These are phyloP conservation scores for Rhagoletis zephyria DNA, from an alignment of 1,140 invertebrate species.

Conservation along the genomic window DNA sequence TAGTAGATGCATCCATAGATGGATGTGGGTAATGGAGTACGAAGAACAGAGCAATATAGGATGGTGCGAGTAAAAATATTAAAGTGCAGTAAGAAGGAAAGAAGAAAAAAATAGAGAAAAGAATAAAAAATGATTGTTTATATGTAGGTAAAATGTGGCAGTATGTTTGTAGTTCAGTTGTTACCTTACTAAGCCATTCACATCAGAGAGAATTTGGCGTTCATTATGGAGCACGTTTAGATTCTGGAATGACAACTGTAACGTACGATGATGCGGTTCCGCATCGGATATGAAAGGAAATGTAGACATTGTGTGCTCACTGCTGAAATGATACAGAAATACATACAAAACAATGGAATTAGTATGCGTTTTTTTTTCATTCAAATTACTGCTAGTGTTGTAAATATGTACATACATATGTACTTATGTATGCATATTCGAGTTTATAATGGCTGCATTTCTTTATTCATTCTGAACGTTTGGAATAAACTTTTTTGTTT, in stretches of 20 bases:
- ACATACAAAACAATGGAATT: background rate
- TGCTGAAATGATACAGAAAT: conserved; percentile 55
- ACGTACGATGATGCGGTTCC: conserved; percentile 75
- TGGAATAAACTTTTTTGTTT: too few species aligned
- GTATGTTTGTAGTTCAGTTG: conserved; percentile 52
- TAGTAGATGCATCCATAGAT: background rate
- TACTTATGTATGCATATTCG: background rate
- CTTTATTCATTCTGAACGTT: too few species aligned
- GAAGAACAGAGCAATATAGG: background rate
- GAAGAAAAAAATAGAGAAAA: background rate
- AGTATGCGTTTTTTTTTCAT: too few species aligned
- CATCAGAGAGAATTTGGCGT: conserved; percentile 80
- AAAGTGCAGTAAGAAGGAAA: background rate
- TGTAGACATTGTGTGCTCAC: conserved; percentile 71
- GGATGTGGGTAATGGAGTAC: background rate
- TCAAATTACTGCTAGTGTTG: too few species aligned
- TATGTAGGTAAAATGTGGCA: conserved; percentile 22
- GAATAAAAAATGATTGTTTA: conserved; percentile 18
- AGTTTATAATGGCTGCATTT: too few species aligned
- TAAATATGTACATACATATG: background rate
- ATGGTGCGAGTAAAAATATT: background rate
- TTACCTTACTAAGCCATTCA: conserved; percentile 81
- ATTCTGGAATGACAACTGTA: conserved; percentile 82
- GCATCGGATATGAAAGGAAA: conserved; percentile 73
- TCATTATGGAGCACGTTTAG: conserved; percentile 75